A percentile compares a stretch with the other conserved stretches of the same genome.
phyloP scores from a whole-genome alignment of 2,797 vertebrate species.

The Pterois miles region DNA sequence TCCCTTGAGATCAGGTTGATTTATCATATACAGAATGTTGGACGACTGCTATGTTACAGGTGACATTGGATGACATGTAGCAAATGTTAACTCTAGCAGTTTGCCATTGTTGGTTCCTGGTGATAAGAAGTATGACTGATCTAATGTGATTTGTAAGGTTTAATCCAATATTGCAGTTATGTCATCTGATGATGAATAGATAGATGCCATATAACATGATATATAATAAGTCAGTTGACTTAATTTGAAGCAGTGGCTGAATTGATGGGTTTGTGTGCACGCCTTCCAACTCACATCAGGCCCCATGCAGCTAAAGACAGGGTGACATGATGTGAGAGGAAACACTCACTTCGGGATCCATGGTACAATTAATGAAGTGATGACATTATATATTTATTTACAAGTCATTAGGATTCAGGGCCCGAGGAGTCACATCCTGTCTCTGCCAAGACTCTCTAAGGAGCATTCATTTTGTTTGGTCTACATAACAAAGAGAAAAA shows the following conservation, averaged over 20 bases:
- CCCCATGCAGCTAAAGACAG: constrained; percentile 41
- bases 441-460: constrained; percentile 62
- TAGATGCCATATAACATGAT: background rate
- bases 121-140: constrained; percentile 4
- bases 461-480: constrained; percentile 77
- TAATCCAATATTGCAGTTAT: background rate
- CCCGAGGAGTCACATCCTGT: constrained; percentile 71
- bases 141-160: background rate
- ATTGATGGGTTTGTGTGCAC: constrained; percentile 1
- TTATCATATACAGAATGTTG: background rate
- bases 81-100: background rate
- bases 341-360: constrained; percentile 65
- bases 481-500: constrained; percentile 73
- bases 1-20: background rate
- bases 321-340: constrained; percentile 49
- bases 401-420: constrained; percentile 80
- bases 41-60: background rate
- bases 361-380: constrained; percentile 80
- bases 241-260: background rate
- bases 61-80: background rate
- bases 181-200: background rate
- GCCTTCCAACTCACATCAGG: constrained; percentile 26
- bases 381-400: constrained; percentile 84
- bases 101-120: background rate
- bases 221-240: constrained; percentile 11